Evolutionary conservation across 2,113 vertebrate genomes (phyloP).

Genomic region (Macroglossus sobrinus): DNA sequence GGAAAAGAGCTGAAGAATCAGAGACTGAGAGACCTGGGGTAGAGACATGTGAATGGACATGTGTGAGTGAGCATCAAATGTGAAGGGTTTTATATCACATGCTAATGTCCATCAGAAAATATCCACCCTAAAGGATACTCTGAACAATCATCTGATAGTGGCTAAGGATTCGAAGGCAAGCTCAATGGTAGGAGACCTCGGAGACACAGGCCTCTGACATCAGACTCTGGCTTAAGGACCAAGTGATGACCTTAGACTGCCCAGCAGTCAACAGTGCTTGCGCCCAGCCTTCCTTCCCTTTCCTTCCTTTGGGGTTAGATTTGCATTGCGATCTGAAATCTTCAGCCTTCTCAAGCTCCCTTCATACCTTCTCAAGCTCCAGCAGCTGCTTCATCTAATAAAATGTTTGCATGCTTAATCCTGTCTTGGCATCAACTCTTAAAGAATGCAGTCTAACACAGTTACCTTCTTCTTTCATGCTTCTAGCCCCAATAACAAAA

Average conservation of each 20-base stretch:
- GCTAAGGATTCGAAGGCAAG: background rate
- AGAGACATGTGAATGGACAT: background rate
- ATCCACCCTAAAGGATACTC: background rate
- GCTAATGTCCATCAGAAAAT: background rate
- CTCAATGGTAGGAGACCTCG: background rate
- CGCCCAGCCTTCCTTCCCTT: rapidly evolving
- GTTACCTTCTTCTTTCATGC: background rate
- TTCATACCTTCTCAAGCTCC: background rate
- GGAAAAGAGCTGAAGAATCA: background rate
- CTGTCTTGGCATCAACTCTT: background rate
- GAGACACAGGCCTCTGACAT: background rate
- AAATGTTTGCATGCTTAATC: background rate
- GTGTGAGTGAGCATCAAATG: background rate
- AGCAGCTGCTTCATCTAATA: background rate
- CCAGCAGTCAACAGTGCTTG: background rate
- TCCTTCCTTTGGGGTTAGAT: background rate
- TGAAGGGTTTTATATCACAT: background rate
- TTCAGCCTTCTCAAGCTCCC: background rate
- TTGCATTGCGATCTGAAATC: background rate
- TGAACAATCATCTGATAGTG: background rate
- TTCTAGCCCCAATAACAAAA: background rate
- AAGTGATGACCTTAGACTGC: background rate
- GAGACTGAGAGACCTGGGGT: background rate
- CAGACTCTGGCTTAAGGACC: background rate
- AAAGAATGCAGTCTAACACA: background rate